phyloP scores from a whole-genome alignment of 2,113 vertebrate species.

The Colaptes auratus region DNA sequence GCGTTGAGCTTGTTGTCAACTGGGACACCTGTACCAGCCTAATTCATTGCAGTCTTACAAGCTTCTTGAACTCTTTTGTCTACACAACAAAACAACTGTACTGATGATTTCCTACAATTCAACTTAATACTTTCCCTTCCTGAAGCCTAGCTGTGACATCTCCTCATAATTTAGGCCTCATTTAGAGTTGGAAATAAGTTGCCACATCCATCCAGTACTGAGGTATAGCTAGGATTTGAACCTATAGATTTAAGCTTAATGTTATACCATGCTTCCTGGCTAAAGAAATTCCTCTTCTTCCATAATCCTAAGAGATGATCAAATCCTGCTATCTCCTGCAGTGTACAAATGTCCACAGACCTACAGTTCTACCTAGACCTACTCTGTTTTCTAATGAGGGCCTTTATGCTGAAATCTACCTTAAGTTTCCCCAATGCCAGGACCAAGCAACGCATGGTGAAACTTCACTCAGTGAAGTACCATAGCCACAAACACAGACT shows the following conservation, averaged over 20 bases:
- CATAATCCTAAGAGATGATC: not conserved
- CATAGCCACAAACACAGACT: not conserved
- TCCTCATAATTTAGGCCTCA: not conserved
- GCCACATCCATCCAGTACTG: not conserved
- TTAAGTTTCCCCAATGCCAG: not conserved
- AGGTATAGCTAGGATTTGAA: not conserved
- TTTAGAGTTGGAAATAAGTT: not conserved
- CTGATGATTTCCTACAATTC: not conserved
- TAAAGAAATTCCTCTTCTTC: not conserved
- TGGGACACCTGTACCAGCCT: not conserved
- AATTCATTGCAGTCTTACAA: not conserved
- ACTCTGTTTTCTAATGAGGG: not conserved
- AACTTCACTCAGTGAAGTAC: not conserved
- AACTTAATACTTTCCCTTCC: not conserved
- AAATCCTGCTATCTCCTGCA: not conserved
- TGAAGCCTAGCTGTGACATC: not conserved
- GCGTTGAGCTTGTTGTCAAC: not conserved
- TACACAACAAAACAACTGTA: not conserved
- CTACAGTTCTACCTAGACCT: not conserved
- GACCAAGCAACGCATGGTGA: not conserved
- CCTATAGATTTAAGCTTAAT: not conserved
- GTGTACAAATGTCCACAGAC: not conserved
- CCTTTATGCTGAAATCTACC: not conserved
- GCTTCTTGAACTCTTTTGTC: not conserved
- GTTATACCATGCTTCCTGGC: not conserved